A percentile compares a stretch with the other conserved stretches of the same genome.
phyloP scores from a whole-genome alignment of 2,888 invertebrate genomes.

The Pachydiplax longipennis region DNA sequence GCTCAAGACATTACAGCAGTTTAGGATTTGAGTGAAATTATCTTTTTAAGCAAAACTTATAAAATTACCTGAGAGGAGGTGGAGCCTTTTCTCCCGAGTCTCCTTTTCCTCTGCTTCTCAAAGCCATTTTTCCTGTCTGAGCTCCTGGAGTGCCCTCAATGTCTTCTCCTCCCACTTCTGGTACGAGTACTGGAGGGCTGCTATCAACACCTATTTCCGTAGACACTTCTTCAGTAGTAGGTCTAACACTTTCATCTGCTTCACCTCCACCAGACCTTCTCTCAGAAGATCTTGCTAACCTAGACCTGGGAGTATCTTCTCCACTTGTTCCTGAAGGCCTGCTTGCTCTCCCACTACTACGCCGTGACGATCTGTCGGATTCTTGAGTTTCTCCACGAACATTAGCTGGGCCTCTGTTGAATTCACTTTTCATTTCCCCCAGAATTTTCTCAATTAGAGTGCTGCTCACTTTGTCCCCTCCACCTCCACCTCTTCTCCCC shows the following conservation, averaged over 20 bases:
- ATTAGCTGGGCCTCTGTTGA: conserved; percentile 48
- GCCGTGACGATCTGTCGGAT: neutral
- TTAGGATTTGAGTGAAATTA: too few relatives aligned
- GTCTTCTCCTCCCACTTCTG: conserved; percentile 19
- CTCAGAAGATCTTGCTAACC: neutral
- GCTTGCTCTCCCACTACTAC: neutral
- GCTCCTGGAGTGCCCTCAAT: conserved; percentile 6
- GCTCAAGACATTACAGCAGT: too few relatives aligned
- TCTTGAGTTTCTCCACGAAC: conserved; percentile 8
- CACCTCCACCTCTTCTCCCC: conserved; percentile 34
- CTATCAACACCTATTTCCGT: neutral
- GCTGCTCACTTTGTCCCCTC: conserved; percentile 47
- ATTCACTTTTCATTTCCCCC: conserved; percentile 52
- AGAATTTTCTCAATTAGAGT: conserved; percentile 50
- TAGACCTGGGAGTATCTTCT: conserved; percentile 8
- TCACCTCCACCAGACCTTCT: conserved; percentile 1
- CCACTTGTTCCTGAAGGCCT: neutral
- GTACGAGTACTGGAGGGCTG: neutral
- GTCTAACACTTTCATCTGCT: neutral
- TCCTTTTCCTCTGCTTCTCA: conserved; percentile 35
- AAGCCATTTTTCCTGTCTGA: conserved; percentile 17
- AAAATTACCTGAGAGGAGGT: neutral
- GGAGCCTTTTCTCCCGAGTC: conserved; percentile 20
- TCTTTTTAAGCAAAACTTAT: too few relatives aligned
- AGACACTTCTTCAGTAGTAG: neutral